Percentiles rank a stretch among this genome's conserved stretches.
These are phyloP conservation scores for Aspidoscelis tigris DNA, from an alignment of 2,113 vertebrate genomes.

Conservation along the genomic window DNA sequence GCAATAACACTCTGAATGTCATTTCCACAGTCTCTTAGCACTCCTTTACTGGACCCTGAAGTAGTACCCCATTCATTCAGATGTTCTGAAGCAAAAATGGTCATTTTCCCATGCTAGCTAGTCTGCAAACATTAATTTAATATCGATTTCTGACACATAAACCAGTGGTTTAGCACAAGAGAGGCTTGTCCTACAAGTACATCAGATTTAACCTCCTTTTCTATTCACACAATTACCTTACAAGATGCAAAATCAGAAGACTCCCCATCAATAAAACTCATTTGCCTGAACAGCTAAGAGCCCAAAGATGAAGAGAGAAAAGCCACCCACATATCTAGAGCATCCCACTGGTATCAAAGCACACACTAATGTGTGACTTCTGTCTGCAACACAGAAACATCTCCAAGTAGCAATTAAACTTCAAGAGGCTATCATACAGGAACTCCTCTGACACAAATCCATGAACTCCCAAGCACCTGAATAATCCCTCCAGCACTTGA, in stretches of 20 bases:
- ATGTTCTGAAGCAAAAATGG: not conserved
- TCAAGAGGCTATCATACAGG: not conserved
- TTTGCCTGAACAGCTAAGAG: not conserved
- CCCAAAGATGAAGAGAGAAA: not conserved
- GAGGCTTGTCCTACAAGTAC: not conserved
- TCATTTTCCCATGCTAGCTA: not conserved
- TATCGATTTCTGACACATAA: not conserved
- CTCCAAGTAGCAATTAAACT: conserved; percentile 14
- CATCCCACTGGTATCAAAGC: not conserved
- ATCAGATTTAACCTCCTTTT: conserved; percentile 13
- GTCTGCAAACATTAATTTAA: not conserved
- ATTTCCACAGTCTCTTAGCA: not conserved
- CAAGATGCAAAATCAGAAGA: not conserved
- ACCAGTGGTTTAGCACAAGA: not conserved
- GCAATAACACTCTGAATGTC: not conserved
- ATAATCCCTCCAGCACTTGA: not conserved
- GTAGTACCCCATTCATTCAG: not conserved
- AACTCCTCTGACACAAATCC: not conserved
- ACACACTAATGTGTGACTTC: accelerated
- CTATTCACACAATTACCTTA: not conserved
- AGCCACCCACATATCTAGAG: not conserved
- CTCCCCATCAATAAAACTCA: not conserved
- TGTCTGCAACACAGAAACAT: accelerated
- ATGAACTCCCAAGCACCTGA: conserved; percentile 19
- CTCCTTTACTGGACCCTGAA: not conserved